Conservation (phyloP, 2,113 vertebrate genomes). For the Tragelaphus imberbis region DNA sequence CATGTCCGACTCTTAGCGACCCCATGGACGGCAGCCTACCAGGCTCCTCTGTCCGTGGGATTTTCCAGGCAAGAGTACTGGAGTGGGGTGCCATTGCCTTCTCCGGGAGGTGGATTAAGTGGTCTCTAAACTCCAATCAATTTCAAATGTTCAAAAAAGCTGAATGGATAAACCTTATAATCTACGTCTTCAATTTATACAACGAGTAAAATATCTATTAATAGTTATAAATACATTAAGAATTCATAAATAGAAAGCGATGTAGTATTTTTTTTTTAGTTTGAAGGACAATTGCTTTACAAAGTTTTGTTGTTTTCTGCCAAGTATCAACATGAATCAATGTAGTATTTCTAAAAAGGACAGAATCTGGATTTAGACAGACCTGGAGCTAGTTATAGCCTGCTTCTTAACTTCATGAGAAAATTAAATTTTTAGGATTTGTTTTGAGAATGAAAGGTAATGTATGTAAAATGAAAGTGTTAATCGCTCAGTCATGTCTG, state of each 20-base stretch:
- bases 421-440: neutral
- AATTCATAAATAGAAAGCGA: neutral
- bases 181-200: neutral
- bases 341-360: neutral
- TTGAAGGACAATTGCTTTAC: neutral
- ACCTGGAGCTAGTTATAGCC: neutral
- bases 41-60: no score
- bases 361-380: neutral
- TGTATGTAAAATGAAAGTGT: neutral
- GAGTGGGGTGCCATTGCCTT: no score
- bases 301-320: neutral
- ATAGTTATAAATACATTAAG: neutral
- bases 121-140: neutral
- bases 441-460: slow-evolving; percentile 31
- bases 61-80: no score
- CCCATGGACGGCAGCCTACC: no score
- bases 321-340: neutral
- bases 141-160: neutral
- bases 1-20: no score
- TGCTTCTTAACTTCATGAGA: neutral
- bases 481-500: neutral
- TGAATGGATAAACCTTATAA: neutral
- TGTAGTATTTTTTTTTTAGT: neutral
- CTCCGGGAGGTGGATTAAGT: neutral
- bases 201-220: slow-evolving; percentile 22